phyloP scores from a whole-genome alignment of 2,888 invertebrate genomes.

The Eristalinus sepulchralis region DNA sequence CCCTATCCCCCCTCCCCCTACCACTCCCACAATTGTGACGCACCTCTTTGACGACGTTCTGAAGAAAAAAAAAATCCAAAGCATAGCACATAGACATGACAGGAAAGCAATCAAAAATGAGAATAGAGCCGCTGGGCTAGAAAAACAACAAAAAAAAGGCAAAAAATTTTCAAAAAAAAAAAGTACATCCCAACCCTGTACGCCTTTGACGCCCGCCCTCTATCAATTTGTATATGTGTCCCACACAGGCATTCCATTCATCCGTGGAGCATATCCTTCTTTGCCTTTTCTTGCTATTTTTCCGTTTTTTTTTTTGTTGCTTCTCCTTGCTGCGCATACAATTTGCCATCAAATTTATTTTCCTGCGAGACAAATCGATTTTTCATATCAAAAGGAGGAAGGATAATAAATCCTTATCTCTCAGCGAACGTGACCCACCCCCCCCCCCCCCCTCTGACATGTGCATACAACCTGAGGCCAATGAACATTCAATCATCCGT shows the following conservation, averaged over 20 bases:
- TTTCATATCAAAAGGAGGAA: not conserved
- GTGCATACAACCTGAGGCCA: conserved; percentile 22
- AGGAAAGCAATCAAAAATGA: not conserved
- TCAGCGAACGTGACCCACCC: not conserved
- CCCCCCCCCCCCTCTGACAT: not conserved
- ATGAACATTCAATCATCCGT: conserved; percentile 30
- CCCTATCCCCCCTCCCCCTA: too few species aligned
- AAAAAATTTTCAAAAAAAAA: too few species aligned
- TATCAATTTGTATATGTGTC: not conserved
- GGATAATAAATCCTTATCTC: conserved; percentile 1
- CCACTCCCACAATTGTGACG: not conserved
- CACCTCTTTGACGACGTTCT: not conserved
- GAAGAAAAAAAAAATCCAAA: not conserved
- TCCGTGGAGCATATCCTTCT: conserved; percentile 1
- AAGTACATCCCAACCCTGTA: too few species aligned
- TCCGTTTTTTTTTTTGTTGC: not conserved
- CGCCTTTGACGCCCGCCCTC: not conserved
- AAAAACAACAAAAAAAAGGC: not conserved
- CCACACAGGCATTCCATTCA: not conserved
- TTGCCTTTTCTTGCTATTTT: too few species aligned
- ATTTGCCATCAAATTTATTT: conserved; percentile 16
- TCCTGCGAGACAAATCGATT: not conserved
- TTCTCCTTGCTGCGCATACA: not conserved
- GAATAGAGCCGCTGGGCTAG: not conserved
- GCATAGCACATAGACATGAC: not conserved